Conservation (phyloP, 2,888 invertebrate species). For the Heliconius ismenius region DNA sequence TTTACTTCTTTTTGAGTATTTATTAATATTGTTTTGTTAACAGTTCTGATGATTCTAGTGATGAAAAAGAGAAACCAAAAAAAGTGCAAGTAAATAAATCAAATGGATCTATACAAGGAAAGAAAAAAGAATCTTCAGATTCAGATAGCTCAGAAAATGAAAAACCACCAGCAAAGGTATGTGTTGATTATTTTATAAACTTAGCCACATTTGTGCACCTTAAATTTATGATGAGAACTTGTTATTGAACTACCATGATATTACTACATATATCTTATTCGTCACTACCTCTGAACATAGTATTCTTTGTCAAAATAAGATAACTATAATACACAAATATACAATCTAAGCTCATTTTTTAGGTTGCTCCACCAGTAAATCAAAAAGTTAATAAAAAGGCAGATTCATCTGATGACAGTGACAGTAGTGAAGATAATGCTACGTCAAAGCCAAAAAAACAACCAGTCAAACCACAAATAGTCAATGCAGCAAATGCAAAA, state of each 20-base stretch:
- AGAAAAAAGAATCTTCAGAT: slow-evolving; percentile 65
- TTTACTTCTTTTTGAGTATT: background rate
- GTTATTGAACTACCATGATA: slow-evolving; percentile 56
- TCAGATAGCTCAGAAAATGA: slow-evolving; percentile 73
- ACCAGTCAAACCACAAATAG: slow-evolving; percentile 42
- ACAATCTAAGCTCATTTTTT: slow-evolving; percentile 25
- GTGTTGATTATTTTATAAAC: background rate
- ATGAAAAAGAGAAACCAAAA: slow-evolving; percentile 55
- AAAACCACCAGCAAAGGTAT: slow-evolving; percentile 50
- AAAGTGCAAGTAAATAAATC: slow-evolving; percentile 61
- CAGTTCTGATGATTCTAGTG: slow-evolving; percentile 61
- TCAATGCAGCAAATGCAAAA: slow-evolving; percentile 48
- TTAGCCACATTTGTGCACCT: background rate
- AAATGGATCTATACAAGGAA: slow-evolving; percentile 58
- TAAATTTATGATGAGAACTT: slow-evolving; percentile 55
- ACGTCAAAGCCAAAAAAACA: slow-evolving; percentile 47
- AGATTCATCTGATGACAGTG: slow-evolving; percentile 60
- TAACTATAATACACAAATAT: background rate
- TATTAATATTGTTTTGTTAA: slow-evolving; percentile 26
- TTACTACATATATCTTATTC: slow-evolving; percentile 52
- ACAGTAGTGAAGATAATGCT: slow-evolving; percentile 54
- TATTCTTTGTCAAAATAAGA: background rate
- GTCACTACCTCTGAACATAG: slow-evolving; percentile 73
- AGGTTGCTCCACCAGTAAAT: slow-evolving; percentile 46
- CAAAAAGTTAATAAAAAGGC: slow-evolving; percentile 56